Conservation (phyloP, 64 coral and sea anemone species). For the Porites lutea region DNA sequence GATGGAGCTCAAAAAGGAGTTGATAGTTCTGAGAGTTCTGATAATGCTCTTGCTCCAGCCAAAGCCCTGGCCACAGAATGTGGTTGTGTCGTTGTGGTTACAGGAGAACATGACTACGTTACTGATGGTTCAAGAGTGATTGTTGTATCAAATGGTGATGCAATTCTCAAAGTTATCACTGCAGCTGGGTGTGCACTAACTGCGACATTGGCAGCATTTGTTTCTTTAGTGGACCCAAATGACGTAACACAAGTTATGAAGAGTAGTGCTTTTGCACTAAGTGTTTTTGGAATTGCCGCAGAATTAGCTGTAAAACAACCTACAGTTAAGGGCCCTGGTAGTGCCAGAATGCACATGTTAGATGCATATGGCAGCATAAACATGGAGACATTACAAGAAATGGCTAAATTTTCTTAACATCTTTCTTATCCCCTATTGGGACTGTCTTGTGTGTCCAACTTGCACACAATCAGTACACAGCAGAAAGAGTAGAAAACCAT, state of each 20-base stretch:
- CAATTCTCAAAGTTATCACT: conserved; percentile 40
- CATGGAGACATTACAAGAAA: conserved; percentile 2
- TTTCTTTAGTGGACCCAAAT: conserved; percentile 37
- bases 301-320: conserved; percentile 49
- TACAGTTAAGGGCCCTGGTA: conserved; percentile 25
- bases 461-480: no score
- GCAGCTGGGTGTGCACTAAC: conserved; percentile 50
- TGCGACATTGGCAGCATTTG: conserved; percentile 40
- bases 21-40: conserved; percentile 49
- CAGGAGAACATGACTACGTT: conserved; percentile 27
- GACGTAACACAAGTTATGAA: conserved; percentile 43
- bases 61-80: conserved; percentile 7
- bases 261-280: conserved; percentile 48
- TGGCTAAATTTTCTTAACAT: conserved; percentile 46
- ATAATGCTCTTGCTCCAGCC: conserved; percentile 13
- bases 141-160: conserved; percentile 47
- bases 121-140: conserved; percentile 26
- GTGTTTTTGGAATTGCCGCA: conserved; percentile 59
- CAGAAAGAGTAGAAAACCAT: no score
- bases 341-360: conserved; percentile 60
- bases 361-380: conserved; percentile 41
- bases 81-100: conserved; percentile 35
- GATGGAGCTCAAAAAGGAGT: conserved; percentile 59
- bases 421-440: neutral
- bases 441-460: no score